Base-by-base conservation (phyloP, 2,113 vertebrate genomes). In the Scolopax mira region DNA sequence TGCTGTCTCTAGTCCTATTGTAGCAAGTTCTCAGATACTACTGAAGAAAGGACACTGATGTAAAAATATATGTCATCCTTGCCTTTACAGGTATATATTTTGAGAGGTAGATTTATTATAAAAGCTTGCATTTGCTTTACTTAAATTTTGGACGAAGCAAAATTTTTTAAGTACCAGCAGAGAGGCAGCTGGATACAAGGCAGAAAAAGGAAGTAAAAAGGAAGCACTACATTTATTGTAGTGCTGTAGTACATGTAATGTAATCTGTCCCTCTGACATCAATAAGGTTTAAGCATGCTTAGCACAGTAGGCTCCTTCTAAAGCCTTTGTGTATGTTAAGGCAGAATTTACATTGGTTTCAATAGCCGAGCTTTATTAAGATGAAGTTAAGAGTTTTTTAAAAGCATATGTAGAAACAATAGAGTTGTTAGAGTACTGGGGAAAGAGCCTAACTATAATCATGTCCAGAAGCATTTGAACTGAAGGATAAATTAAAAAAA, bases 401-500 rank as follows among this genome's bases (percentile, higher is more conserved):
- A 61, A 92, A 92, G 70, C 39, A 8, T 33, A 73, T 85, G 65
- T 44, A 93, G 78, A 72, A 92, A 91, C 89, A 96, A 83, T 81
- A 54, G 58, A 39, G 24, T 80, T 92, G 33, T 61, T 83, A 71
- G 46, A 64, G 39, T 55, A 25, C 79, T 84, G 74, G 39, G 48
- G 94, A 58, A 77, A 94, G 39, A 87, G 28, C 23, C 52, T 66
- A 74, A 49, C 58, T 30, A 14, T 51, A 75, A 90, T 85, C 83
- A 85, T 82, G 79, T 74, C 85, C 84, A 71, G 91, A 94, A 93
- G 90, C 67, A 75, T 93, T 95, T 96, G 90, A 96, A 94, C 79
- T n/a, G 85, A 94, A 94, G 81, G 88, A 81, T 79, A 91, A 95
- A 64, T 72, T 80, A 22, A 61, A 61, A 13, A 90, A 60, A 13